These are phyloP conservation scores for Tricholaema leucomelas DNA, from an alignment of 2,113 vertebrate genomes.

Conservation along the genomic window DNA sequence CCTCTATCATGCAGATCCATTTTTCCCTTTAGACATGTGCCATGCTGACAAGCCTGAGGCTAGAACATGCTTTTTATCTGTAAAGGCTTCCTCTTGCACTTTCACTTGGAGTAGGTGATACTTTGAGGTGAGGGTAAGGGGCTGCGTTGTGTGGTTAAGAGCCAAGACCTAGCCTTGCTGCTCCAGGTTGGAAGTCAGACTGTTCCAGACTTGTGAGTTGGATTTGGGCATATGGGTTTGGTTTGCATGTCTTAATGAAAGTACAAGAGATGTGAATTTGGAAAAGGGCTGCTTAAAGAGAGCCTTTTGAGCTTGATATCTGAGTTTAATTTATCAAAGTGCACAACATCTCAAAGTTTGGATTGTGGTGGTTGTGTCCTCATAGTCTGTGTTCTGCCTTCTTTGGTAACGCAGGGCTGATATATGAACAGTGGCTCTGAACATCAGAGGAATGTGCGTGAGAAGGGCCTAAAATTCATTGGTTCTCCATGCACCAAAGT, in stretches of 20 bases:
- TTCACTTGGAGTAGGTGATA: not conserved
- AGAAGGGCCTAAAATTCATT: not conserved
- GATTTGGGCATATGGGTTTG: not conserved
- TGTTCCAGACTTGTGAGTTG: not conserved
- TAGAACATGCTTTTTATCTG: constrained; percentile 44
- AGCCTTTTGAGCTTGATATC: not conserved
- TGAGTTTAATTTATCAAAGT: not conserved
- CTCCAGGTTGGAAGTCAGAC: not conserved
- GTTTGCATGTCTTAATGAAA: not conserved
- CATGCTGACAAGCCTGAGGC: constrained; percentile 50
- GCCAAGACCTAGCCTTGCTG: not conserved
- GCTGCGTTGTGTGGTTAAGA: not conserved
- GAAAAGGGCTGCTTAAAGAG: not conserved
- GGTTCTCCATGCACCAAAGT: not conserved
- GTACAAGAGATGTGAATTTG: not conserved
- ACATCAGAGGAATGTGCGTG: not conserved
- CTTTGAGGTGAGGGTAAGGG: not conserved
- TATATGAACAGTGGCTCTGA: not conserved
- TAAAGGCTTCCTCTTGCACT: constrained; percentile 30
- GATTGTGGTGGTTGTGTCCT: not conserved
- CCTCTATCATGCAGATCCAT: constrained; percentile 51
- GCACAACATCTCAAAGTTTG: not conserved
- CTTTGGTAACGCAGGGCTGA: not conserved
- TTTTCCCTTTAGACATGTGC: constrained; percentile 64
- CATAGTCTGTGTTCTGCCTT: not conserved